Evolutionary conservation across 2,113 vertebrate genomes (phyloP), one percentile per base, ranked within the genome.

Genomic region (Xiphophorus maculatus): DNA sequence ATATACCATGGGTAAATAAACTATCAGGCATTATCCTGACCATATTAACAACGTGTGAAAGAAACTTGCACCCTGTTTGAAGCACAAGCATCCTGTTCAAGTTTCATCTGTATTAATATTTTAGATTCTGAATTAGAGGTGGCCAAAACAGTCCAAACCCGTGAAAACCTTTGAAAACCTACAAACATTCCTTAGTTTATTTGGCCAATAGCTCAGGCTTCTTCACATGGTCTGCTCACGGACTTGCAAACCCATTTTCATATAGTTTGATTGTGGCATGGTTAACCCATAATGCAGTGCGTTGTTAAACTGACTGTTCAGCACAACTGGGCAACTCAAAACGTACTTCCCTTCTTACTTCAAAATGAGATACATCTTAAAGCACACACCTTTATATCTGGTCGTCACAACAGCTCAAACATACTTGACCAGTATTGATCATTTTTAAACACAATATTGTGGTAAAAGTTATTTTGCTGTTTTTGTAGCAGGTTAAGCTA

Each of bases 31-130:
- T 19, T n/a, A 32, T 29, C 32, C 40, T 33, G 73, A 32, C 51
- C 33, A 66, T 73, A 62, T 79, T 62, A 76, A 61, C 37, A 81
- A 60, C 25, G 60, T 32, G 13, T 42, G 28, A 44, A 14, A 19
- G 11, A 30, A 48, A 44, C 10, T 5, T 19, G 13, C 37, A n/a
- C 35, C 35, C 10, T 37, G 35, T 37, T 37, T 10, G 35, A 35
- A 35, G 35, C 35, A 2, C 35, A 35, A 35, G 14, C 40, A 48
- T 54, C 22, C 19, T 8, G 19, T 54, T 54, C 22, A 4, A 22
- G 51, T 54, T 54, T 54, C 6, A 54, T 54, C 51, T 25, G 51
- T 25, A 25, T 54, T 58, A 19, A 58, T 11, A 58, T 58, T n/a
- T 10, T n/a, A n/a, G 51, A 58, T 58, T 25, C 25, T 25, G 51